These are phyloP conservation scores for Gobio occitaniae DNA, from an alignment of 2,797 vertebrate genomes.

Conservation along the genomic window DNA sequence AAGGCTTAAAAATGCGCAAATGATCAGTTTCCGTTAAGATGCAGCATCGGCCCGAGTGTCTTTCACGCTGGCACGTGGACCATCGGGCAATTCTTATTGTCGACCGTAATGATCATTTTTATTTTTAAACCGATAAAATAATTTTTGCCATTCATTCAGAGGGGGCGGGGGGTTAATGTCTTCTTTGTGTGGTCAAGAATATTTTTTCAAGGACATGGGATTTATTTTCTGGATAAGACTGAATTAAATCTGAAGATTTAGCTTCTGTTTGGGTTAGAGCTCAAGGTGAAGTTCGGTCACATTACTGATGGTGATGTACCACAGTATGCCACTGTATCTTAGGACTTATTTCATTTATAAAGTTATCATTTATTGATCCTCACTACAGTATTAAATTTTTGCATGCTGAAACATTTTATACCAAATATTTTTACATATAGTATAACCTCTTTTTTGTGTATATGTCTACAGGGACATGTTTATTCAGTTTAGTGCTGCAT, in stretches of 20 bases:
- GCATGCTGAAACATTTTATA: background rate
- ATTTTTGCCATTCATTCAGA: too few species aligned
- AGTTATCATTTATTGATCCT: background rate
- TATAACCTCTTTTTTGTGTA: background rate
- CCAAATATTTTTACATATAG: background rate
- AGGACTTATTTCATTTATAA: background rate
- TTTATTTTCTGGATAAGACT: background rate
- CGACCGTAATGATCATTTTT: too few species aligned
- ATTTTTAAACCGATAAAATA: too few species aligned
- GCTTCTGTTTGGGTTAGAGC: slow-evolving; percentile 8
- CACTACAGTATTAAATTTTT: background rate
- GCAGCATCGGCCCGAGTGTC: too few species aligned
- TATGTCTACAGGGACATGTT: background rate
- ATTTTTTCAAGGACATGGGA: background rate
- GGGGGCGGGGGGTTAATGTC: too few species aligned
- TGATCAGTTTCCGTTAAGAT: too few species aligned
- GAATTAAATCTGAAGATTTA: slow-evolving; percentile 3
- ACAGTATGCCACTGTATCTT: background rate
- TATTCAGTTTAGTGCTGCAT: background rate
- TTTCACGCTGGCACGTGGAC: too few species aligned
- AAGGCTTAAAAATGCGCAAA: too few species aligned
- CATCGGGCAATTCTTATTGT: too few species aligned
- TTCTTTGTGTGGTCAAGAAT: background rate
- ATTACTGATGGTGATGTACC: background rate
- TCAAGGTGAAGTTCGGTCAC: slow-evolving; percentile 6